Conservation (phyloP, 2,113 vertebrate genomes). For the Garra rufa region DNA sequence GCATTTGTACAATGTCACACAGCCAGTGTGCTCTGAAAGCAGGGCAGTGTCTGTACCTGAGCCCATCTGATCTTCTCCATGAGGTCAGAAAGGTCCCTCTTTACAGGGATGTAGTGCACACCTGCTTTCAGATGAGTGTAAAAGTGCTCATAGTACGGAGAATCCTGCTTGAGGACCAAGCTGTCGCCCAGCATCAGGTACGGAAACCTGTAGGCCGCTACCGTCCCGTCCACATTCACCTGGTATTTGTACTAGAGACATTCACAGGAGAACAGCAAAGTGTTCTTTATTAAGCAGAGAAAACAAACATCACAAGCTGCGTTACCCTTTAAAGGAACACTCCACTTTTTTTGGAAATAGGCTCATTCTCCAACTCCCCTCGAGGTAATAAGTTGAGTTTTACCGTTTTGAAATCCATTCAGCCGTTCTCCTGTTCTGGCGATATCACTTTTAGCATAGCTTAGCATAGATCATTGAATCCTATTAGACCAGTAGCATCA, state of each 20-base stretch:
- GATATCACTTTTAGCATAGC: no score
- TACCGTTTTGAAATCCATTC: no score
- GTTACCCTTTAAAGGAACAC: no score
- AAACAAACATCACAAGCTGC: not conserved
- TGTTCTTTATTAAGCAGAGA: not conserved
- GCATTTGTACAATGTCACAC: not conserved
- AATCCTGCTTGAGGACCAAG: slow-evolving; percentile 92
- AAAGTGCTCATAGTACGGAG: slow-evolving; percentile 89
- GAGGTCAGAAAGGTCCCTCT: slow-evolving; percentile 86
- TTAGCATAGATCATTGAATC: no score
- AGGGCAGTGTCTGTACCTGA: slow-evolving; percentile 69
- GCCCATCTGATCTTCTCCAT: slow-evolving; percentile 89
- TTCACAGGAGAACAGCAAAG: not conserved
- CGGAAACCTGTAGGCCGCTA: slow-evolving; percentile 92
- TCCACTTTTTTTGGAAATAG: no score
- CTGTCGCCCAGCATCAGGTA: slow-evolving; percentile 93
- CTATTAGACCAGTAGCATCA: no score
- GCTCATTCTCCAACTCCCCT: no score
- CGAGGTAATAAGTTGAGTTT: no score
- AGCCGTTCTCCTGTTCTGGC: no score
- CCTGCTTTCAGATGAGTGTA: slow-evolving; percentile 81
- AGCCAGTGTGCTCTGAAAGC: not conserved
- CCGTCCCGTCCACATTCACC: slow-evolving; percentile 90
- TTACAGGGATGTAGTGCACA: slow-evolving; percentile 85
- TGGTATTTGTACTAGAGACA: slow-evolving; percentile 89